These are phyloP conservation scores for Oligia fasciuncula DNA, from an alignment of 2,888 invertebrate species.

Conservation along the genomic window DNA sequence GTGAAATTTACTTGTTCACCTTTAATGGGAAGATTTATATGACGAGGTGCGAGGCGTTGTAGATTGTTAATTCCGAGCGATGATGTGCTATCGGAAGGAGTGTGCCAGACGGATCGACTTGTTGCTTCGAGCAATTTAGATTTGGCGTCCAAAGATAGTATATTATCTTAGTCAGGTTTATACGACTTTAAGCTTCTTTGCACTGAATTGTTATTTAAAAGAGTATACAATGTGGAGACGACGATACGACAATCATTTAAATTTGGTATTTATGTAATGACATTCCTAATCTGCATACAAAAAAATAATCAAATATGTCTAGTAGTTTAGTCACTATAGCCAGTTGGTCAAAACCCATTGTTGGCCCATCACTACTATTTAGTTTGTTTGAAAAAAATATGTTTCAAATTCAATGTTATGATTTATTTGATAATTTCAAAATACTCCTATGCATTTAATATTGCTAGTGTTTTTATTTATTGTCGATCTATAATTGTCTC, in stretches of 20 bases:
- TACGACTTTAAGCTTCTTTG: neutral
- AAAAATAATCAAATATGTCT: neutral
- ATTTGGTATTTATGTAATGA: neutral
- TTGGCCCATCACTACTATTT: neutral
- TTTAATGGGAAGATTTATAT: slow-evolving; percentile 74
- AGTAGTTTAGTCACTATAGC: neutral
- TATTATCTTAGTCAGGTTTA: neutral
- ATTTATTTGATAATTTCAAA: no score
- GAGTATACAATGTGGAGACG: neutral
- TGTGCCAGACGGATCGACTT: slow-evolving; percentile 59
- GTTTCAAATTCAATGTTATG: neutral
- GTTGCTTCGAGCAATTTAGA: slow-evolving; percentile 56
- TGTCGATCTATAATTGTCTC: neutral
- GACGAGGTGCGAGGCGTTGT: slow-evolving; percentile 54
- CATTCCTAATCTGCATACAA: neutral
- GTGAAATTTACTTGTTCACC: slow-evolving; percentile 77
- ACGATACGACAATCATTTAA: neutral
- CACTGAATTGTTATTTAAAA: neutral
- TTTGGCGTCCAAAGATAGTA: slow-evolving; percentile 3
- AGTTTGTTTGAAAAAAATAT: neutral
- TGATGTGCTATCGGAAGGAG: slow-evolving; percentile 60
- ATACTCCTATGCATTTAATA: no score
- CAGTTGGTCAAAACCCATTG: neutral
- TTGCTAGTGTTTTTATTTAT: neutral
- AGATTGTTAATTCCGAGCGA: slow-evolving; percentile 64